A percentile compares a stretch with the other conserved stretches of the same genome.
phyloP scores from a whole-genome alignment of 1,140 invertebrate genomes.

The Hycleus phaleratus region DNA sequence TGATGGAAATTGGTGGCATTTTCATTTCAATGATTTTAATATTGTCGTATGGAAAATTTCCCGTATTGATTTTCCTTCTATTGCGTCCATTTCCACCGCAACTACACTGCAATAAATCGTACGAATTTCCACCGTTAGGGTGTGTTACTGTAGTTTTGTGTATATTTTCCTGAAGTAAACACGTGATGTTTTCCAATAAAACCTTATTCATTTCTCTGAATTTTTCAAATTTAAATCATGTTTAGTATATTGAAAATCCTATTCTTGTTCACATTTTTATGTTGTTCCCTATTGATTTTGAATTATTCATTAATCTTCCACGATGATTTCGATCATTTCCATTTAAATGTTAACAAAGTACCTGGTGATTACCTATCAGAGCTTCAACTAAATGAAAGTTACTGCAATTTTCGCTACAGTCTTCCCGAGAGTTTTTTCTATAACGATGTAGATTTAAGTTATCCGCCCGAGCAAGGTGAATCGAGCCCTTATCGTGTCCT shows the following conservation, averaged over 20 bases:
- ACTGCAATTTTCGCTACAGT: constrained; percentile 56
- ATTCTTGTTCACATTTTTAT: not conserved
- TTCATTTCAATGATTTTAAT: too few relatives aligned
- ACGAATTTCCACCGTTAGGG: constrained; percentile 10
- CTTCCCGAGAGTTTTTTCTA: constrained; percentile 50
- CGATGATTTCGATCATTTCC: constrained; percentile 6
- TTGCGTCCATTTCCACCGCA: constrained; percentile 10
- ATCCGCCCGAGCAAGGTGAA: constrained; percentile 49
- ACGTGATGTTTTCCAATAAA: not conserved
- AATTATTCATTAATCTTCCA: constrained; percentile 4
- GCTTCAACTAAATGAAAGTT: constrained; percentile 42
- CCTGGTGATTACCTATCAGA: constrained; percentile 49
- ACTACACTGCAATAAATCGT: constrained; percentile 5
- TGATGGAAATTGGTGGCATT: too few relatives aligned
- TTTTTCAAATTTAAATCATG: not conserved
- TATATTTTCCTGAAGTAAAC: not conserved
- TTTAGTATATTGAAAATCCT: not conserved
- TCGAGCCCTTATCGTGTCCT: constrained; percentile 55
- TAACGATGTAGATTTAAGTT: constrained; percentile 38
- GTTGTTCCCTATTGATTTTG: too few relatives aligned
- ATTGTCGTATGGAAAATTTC: too few relatives aligned
- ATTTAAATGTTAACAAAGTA: constrained; percentile 2
- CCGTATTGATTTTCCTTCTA: not conserved
- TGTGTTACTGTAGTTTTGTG: constrained; percentile 3
- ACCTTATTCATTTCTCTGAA: not conserved